Conservation (phyloP, 2,888 invertebrate genomes). For the Nowickia ferox region DNA sequence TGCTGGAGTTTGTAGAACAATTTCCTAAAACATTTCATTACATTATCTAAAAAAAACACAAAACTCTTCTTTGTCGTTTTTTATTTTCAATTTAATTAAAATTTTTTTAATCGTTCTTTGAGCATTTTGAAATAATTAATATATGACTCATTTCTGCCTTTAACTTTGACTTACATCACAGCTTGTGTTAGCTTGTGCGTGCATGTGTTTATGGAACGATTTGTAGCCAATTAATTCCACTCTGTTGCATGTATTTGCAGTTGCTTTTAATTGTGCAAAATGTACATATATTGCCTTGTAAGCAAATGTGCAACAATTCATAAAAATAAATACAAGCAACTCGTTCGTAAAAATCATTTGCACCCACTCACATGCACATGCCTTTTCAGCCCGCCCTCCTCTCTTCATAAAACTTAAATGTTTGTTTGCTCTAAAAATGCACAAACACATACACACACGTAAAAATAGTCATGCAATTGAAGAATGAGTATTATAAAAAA, state of each 20-base stretch:
- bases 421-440: neutral
- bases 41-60: neutral
- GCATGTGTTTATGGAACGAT: conserved; percentile 51
- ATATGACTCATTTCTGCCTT: conserved; percentile 22
- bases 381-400: neutral
- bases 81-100: neutral
- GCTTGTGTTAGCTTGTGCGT: conserved; percentile 13
- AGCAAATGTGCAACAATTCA: conserved; percentile 70
- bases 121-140: conserved; percentile 46
- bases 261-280: conserved; percentile 70
- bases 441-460: neutral
- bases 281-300: conserved; percentile 65
- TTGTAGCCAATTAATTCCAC: conserved; percentile 70
- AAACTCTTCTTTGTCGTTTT: neutral
- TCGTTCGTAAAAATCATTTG: conserved; percentile 59
- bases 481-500: conserved; percentile 43
- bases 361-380: conserved; percentile 8
- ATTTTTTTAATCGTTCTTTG: neutral
- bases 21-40: conserved; percentile 8
- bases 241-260: conserved; percentile 68
- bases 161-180: conserved; percentile 1
- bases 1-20: neutral
- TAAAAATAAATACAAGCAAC: conserved; percentile 59
- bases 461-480: conserved; percentile 51
- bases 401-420: conserved; percentile 6